Conservation (phyloP, 2,888 invertebrate species). For the Rambutsinella grinnellia region DNA sequence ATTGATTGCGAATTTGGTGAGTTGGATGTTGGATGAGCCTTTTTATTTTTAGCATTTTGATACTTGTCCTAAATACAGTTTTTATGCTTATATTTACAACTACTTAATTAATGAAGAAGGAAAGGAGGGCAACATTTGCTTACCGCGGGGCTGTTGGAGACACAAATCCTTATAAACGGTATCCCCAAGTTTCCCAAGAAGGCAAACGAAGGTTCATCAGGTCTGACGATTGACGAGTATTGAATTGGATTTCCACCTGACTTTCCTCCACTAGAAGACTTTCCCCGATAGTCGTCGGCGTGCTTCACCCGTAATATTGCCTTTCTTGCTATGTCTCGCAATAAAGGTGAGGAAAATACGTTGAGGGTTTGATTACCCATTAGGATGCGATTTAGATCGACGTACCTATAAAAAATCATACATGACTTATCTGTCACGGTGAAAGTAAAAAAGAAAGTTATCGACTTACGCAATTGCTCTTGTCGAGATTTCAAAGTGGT, state of each 20-base stretch:
- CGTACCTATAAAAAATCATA: too few relatives aligned
- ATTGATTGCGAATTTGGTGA: too few relatives aligned
- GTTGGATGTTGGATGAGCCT: too few relatives aligned
- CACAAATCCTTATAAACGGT: slow-evolving; percentile 61
- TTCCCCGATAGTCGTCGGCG: too few relatives aligned
- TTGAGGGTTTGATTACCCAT: slow-evolving; percentile 65
- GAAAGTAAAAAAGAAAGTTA: too few relatives aligned
- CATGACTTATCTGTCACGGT: too few relatives aligned
- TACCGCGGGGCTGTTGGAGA: slow-evolving; percentile 65
- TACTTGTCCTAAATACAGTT: too few relatives aligned
- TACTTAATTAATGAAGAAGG: too few relatives aligned
- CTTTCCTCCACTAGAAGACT: slow-evolving; percentile 29
- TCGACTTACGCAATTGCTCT: slow-evolving; percentile 64
- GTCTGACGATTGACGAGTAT: slow-evolving; percentile 61
- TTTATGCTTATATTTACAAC: too few relatives aligned
- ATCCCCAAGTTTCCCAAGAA: slow-evolving; percentile 65
- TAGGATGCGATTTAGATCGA: slow-evolving; percentile 51
- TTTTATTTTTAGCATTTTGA: too few relatives aligned
- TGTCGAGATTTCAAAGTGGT: slow-evolving; percentile 65
- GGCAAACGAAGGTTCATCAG: slow-evolving; percentile 63
- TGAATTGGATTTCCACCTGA: slow-evolving; percentile 50
- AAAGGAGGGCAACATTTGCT: too few relatives aligned
- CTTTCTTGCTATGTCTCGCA: slow-evolving; percentile 62
- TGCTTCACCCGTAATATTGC: too few relatives aligned
- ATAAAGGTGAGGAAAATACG: slow-evolving; percentile 64